Conservation (phyloP, 1,140 invertebrate species). For the Thaumetopoea pityocampa region DNA sequence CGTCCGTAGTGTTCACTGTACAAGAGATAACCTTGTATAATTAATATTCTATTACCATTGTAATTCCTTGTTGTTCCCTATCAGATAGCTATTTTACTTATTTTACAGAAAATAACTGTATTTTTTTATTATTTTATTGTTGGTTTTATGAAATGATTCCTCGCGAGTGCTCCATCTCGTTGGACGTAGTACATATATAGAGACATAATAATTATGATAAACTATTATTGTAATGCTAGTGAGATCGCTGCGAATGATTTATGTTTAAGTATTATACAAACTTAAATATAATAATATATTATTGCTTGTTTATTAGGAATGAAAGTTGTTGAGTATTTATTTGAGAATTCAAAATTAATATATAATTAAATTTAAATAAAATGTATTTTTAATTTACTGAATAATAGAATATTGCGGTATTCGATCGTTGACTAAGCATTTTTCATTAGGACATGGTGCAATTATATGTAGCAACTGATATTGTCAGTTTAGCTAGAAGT, state of each 20-base stretch:
- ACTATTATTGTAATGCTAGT: too few relatives aligned
- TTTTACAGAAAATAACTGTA: slow-evolving; percentile 34
- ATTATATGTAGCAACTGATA: slow-evolving; percentile 51
- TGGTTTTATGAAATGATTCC: slow-evolving; percentile 52
- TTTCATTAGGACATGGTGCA: slow-evolving; percentile 59
- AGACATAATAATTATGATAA: slow-evolving; percentile 20
- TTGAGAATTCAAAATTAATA: slow-evolving; percentile 55
- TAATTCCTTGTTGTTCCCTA: slow-evolving; percentile 17
- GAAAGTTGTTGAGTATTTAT: slow-evolving; percentile 45
- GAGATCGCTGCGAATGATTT: slow-evolving; percentile 33
- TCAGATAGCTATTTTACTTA: slow-evolving; percentile 39
- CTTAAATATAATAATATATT: slow-evolving; percentile 9
- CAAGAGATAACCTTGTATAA: too few relatives aligned
- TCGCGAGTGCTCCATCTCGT: slow-evolving; percentile 12
- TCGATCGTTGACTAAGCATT: slow-evolving; percentile 48
- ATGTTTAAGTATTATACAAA: slow-evolving; percentile 28
- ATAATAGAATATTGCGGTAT: slow-evolving; percentile 28
- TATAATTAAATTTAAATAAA: slow-evolving; percentile 38
- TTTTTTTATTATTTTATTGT: slow-evolving; percentile 25
- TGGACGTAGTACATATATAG: slow-evolving; percentile 10
- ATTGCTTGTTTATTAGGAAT: slow-evolving; percentile 33
- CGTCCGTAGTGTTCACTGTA: too few relatives aligned
- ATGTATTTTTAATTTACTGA: slow-evolving; percentile 33
- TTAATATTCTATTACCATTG: slow-evolving; percentile 16
- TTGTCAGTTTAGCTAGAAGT: slow-evolving; percentile 34